Percentiles rank a stretch among this genome's conserved stretches.
Conservation (phyloP, 30 jellyfish, hydroid and myxozoan species). For the Phacellophora camtschatica region DNA sequence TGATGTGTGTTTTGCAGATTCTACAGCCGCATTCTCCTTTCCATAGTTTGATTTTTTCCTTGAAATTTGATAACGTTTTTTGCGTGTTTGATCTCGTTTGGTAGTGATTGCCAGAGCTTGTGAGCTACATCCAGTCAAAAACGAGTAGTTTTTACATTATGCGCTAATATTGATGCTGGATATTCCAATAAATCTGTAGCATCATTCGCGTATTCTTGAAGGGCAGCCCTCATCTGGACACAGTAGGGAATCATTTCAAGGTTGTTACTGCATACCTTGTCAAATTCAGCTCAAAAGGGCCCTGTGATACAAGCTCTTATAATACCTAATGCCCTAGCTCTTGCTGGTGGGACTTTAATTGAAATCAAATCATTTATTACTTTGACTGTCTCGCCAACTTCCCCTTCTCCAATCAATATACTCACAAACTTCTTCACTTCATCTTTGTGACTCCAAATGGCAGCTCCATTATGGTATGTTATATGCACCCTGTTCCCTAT, state of each 20-base stretch:
- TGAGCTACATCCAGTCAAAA: no score
- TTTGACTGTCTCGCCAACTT: not conserved
- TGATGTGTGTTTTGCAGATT: no score
- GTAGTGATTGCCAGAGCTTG: no score
- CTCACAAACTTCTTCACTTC: not conserved
- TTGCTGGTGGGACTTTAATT: not conserved
- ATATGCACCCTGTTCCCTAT: conserved; percentile 38
- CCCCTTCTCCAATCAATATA: not conserved
- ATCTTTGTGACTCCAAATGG: not conserved
- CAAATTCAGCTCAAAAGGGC: conserved; percentile 35
- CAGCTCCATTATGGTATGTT: conserved; percentile 38
- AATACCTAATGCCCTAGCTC: conserved; percentile 20
- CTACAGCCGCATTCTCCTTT: no score
- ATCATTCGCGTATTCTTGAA: not conserved
- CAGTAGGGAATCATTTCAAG: conserved; percentile 9
- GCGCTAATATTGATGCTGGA: not conserved
- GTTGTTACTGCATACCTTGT: conserved; percentile 7
- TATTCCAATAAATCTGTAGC: not conserved
- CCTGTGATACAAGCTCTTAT: conserved; percentile 28
- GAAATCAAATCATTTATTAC: not conserved
- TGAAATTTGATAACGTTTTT: no score
- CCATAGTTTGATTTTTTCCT: no score
- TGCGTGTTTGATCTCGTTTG: no score
- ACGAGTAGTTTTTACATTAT: no score
- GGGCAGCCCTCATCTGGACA: not conserved